Conservation (phyloP, 2,888 invertebrate genomes). For the Yponomeuta sedellus region DNA sequence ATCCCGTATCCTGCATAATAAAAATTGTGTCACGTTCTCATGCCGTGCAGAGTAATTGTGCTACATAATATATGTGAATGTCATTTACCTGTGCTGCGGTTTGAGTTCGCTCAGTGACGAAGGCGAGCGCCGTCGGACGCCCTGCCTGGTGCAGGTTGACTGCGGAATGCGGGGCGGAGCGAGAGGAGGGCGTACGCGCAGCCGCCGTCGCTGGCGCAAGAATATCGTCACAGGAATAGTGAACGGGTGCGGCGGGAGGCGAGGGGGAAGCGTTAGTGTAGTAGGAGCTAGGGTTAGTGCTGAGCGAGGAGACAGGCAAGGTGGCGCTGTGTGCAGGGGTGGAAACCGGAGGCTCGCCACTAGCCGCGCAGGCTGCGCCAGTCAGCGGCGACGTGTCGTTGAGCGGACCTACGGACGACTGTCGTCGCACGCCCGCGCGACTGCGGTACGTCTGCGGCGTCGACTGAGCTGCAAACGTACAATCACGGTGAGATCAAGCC, state of each 20-base stretch:
- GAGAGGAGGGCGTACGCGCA: conserved; percentile 55
- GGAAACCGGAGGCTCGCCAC: conserved; percentile 60
- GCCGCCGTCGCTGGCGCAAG: conserved; percentile 51
- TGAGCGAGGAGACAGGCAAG: conserved; percentile 73
- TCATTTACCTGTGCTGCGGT: conserved; percentile 25
- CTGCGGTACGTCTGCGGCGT: conserved; percentile 78
- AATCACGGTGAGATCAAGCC: background rate
- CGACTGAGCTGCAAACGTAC: conserved; percentile 74
- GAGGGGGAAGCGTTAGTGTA: conserved; percentile 79
- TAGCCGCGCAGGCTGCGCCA: conserved; percentile 27
- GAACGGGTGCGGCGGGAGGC: conserved; percentile 68
- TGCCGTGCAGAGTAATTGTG: conserved; percentile 5
- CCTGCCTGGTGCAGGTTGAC: conserved; percentile 64
- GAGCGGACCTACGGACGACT: conserved; percentile 78
- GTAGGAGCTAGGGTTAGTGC: conserved; percentile 74
- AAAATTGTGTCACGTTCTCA: too few relatives aligned
- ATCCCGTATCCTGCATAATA: conserved; percentile 51
- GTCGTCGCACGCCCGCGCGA: conserved; percentile 76
- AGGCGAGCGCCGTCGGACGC: conserved; percentile 41
- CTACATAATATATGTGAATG: background rate
- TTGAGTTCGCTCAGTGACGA: conserved; percentile 49
- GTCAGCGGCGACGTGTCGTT: conserved; percentile 72
- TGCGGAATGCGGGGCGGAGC: conserved; percentile 69
- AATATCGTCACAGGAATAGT: conserved; percentile 68
- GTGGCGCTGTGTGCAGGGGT: conserved; percentile 69